Conservation (phyloP, 2,797 vertebrate genomes). For the Euthynnus affinis region DNA sequence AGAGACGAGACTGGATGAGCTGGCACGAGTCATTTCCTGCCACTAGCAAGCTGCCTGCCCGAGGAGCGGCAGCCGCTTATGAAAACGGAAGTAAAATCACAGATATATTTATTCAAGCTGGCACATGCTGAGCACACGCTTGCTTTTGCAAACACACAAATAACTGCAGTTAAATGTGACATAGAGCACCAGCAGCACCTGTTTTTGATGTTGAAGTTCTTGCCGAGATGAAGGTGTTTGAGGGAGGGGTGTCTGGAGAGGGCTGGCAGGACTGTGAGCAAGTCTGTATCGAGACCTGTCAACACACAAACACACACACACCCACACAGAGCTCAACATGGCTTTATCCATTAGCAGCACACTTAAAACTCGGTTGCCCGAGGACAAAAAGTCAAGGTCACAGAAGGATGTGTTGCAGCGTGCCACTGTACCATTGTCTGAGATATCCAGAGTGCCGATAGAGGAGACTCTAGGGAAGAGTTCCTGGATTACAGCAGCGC, state of each 20-base stretch:
- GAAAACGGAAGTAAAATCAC: constrained; percentile 53
- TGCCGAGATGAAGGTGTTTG: constrained; percentile 92
- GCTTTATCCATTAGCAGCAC: constrained; percentile 42
- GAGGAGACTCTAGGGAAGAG: constrained; percentile 89
- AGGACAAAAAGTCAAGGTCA: constrained; percentile 62
- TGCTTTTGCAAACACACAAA: constrained; percentile 13
- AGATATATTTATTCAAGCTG: constrained; percentile 51
- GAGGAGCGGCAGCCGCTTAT: constrained; percentile 28
- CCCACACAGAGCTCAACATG: constrained; percentile 36
- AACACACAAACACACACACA: constrained; percentile 50
- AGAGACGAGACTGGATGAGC: constrained; percentile 53
- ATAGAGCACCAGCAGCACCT: constrained; percentile 80
- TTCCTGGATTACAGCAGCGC: constrained; percentile 91
- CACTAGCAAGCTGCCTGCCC: constrained; percentile 42
- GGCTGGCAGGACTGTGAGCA: constrained; percentile 89
- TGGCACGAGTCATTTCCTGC: constrained; percentile 59
- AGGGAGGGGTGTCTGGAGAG: constrained; percentile 91
- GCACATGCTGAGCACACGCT: not conserved
- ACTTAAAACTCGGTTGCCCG: constrained; percentile 22
- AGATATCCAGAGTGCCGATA: constrained; percentile 91
- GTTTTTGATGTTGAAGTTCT: constrained; percentile 95
- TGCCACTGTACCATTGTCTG: constrained; percentile 89
- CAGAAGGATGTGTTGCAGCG: constrained; percentile 30
- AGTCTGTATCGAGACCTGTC: constrained; percentile 90
- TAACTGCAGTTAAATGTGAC: constrained; percentile 35